Conservation (phyloP, 2,888 invertebrate species). For the Cheiracanthium punctorium region DNA sequence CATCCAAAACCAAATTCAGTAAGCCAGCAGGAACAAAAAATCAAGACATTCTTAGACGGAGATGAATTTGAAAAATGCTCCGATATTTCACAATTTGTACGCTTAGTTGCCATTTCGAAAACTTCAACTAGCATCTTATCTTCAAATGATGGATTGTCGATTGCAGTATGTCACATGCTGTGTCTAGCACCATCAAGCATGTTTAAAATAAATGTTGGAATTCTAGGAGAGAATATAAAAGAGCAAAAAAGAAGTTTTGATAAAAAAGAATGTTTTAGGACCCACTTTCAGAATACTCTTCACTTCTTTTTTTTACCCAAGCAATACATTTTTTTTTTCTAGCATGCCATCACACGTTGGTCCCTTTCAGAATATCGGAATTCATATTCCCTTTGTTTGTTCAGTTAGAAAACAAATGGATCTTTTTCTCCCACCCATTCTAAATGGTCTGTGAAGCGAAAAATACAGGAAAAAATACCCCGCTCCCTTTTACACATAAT, state of each 20-base stretch:
- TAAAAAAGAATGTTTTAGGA: not conserved
- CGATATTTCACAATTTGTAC: no score
- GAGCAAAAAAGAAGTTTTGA: not conserved
- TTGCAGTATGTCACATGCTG: not conserved
- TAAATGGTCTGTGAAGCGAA: slow-evolving; percentile 47
- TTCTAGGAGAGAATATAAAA: no score
- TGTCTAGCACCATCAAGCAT: not conserved
- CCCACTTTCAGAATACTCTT: not conserved
- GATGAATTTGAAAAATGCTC: no score
- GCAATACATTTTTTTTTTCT: not conserved
- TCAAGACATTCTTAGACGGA: no score
- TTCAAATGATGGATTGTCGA: no score
- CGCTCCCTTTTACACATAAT: slow-evolving; percentile 21
- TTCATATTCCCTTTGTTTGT: slow-evolving; percentile 56
- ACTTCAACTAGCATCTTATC: no score
- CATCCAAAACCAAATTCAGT: no score
- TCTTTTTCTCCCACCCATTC: slow-evolving; percentile 41
- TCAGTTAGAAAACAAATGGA: slow-evolving; percentile 50
- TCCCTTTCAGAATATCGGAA: slow-evolving; percentile 44
- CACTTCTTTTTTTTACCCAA: not conserved
- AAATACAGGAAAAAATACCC: slow-evolving; percentile 30
- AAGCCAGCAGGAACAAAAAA: no score
- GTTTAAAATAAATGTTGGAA: not conserved
- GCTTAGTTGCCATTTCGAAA: no score
- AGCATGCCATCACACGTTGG: slow-evolving; percentile 8